These are phyloP conservation scores for Oscheius myriophilus DNA, from an alignment of 2,888 invertebrate species.

Conservation along the genomic window DNA sequence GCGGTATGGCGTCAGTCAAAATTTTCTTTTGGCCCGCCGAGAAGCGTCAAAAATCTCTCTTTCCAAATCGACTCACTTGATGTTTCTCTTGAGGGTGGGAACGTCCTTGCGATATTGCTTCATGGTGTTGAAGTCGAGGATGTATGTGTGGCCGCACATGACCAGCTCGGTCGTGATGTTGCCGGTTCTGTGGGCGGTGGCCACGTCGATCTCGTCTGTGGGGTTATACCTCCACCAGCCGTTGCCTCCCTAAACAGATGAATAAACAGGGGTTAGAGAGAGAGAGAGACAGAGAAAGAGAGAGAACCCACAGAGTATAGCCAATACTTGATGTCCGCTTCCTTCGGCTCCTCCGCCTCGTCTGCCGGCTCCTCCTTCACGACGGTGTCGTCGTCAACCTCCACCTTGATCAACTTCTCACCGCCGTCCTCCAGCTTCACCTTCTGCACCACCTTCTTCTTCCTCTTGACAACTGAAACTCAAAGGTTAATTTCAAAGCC, in stretches of 20 bases:
- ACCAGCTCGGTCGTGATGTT: slow-evolving; percentile 34
- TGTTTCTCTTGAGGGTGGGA: slow-evolving; percentile 12
- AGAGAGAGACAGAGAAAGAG: background rate
- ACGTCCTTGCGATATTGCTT: slow-evolving; percentile 36
- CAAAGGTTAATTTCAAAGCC: background rate
- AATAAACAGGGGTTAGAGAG: too few relatives aligned
- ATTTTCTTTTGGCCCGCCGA: too few relatives aligned
- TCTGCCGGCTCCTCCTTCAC: background rate
- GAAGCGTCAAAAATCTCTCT: too few relatives aligned
- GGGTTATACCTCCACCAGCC: slow-evolving; percentile 64
- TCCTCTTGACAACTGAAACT: background rate
- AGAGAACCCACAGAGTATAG: slow-evolving; percentile 34
- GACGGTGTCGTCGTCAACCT: slow-evolving; percentile 26
- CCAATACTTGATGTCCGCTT: slow-evolving; percentile 35
- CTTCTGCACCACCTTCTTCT: background rate
- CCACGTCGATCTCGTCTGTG: slow-evolving; percentile 49
- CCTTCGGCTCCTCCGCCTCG: too few relatives aligned
- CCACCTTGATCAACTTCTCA: slow-evolving; percentile 36
- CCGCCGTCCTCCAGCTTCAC: slow-evolving; percentile 16
- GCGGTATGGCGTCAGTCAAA: too few relatives aligned
- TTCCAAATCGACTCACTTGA: slow-evolving; percentile 37
- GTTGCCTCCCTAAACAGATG: slow-evolving; percentile 17
- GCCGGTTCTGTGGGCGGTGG: slow-evolving; percentile 26
- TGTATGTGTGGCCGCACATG: slow-evolving; percentile 40
- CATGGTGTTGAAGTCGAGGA: slow-evolving; percentile 44